Base-by-base conservation (phyloP, 2,888 invertebrate species). In the Drosophila prolongata region DNA sequence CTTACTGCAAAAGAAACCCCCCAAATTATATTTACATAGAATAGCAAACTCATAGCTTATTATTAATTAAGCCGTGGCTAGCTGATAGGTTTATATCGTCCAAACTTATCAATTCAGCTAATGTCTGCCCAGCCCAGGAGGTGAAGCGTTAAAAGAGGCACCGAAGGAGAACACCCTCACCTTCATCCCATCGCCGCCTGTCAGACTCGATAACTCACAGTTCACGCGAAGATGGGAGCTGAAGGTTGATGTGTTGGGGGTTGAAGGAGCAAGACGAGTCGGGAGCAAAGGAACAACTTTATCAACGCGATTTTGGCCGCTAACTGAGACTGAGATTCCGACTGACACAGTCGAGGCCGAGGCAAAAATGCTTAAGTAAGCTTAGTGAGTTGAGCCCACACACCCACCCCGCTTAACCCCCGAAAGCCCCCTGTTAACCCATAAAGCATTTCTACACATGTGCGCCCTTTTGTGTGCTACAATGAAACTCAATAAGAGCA, bases 291-390 rank as follows among this genome's bases (percentile, higher is more conserved):
- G 55, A 57, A 53, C 52, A 71, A 71, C 56, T 71, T 71, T 64
- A 71, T 71, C 64, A 64, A 54, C 64, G 71, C 71, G 72, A 71
- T 71, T 71, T 57, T 61, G 56, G 55, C 62, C 46, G 55, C 62
- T 49, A 55, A 52, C 59, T 65, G 71, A 34, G 49, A 56, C 65
- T 61, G 62, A 79, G 77, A 81, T 74, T 81, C 71, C 52, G 77
- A 59, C 82, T 82, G 86, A 80, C 82, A 76, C 55, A 46, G 47
- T 52, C 42, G 60, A 60, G 57, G 74, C 62, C 61, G 49, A 19
- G 74, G 73, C 72, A 77, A 69, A 80, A 86, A 86, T 86, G 80
- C 87, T 83, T 83, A 83, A 83, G 80, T 79, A 79, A 76, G 87
- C 86, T 86, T 83, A 83, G 68, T 70, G 65, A 71, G 81, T 69